phyloP scores from a whole-genome alignment of 2,113 vertebrate genomes.

The Delphinus delphis region DNA sequence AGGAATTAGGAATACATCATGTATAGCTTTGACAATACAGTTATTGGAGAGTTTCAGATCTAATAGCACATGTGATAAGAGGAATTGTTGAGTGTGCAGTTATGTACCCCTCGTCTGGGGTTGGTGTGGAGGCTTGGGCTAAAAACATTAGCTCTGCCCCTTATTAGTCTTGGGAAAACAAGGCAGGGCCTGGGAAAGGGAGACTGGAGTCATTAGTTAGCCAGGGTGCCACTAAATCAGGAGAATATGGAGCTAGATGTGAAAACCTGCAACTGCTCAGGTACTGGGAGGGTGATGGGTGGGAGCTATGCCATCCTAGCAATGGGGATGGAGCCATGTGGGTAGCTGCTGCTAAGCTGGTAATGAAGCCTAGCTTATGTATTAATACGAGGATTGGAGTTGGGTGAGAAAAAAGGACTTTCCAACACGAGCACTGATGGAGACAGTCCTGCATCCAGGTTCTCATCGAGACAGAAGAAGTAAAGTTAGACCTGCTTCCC shows the following conservation, averaged over 20 bases:
- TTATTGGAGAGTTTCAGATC: not conserved
- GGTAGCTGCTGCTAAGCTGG: not conserved
- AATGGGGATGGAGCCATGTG: not conserved
- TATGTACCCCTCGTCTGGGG: not conserved
- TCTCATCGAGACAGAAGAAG: not conserved
- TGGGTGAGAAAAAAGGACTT: not conserved
- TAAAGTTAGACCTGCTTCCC: not conserved
- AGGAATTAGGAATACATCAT: not conserved
- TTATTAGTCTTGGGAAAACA: not conserved
- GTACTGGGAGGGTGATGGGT: not conserved
- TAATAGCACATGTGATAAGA: not conserved
- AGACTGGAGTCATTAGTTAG: not conserved
- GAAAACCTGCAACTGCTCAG: not conserved
- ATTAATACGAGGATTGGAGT: not conserved
- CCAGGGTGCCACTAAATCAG: not conserved
- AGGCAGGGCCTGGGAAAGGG: not conserved
- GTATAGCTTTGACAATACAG: not conserved
- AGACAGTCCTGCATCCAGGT: no score
- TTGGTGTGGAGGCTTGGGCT: not conserved
- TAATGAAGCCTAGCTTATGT: not conserved
- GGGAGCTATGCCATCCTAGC: not conserved
- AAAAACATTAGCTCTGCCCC: not conserved
- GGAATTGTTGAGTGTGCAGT: not conserved
- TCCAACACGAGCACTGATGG: not conserved
- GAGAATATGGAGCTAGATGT: not conserved